Conservation (phyloP, 1,140 invertebrate species). For the Scaptomyza graminum region DNA sequence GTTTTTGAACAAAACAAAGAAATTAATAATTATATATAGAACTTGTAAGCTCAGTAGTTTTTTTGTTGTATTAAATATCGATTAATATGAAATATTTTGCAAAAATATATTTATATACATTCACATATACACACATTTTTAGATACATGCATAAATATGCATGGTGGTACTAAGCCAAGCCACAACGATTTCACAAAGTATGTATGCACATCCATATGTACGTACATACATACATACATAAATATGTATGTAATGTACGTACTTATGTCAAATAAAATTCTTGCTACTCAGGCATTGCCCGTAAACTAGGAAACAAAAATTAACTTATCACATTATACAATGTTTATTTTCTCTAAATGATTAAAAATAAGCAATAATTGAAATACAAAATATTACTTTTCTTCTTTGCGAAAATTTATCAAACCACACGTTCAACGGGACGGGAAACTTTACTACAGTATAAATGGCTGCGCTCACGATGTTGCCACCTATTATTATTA, state of each 20-base stretch:
- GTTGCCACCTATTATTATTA: too few species aligned
- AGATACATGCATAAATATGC: constrained; percentile 22
- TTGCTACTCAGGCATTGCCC: background rate
- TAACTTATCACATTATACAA: background rate
- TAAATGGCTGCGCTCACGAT: constrained; percentile 45
- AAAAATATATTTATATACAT: constrained; percentile 12
- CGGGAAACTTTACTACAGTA: constrained; percentile 60
- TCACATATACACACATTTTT: constrained; percentile 4
- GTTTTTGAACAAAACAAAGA: background rate
- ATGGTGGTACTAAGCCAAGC: constrained; percentile 44
- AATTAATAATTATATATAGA: background rate
- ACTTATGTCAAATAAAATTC: constrained; percentile 5
- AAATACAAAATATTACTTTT: constrained; percentile 34
- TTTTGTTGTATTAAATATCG: constrained; percentile 15
- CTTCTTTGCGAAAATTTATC: constrained; percentile 45
- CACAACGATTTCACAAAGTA: constrained; percentile 61
- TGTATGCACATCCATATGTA: constrained; percentile 19
- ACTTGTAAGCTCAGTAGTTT: too few species aligned
- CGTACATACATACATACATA: constrained; percentile 27
- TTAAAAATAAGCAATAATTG: background rate
- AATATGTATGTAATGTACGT: background rate
- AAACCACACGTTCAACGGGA: constrained; percentile 54
- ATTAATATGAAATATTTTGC: constrained; percentile 11
- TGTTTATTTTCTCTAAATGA: background rate
- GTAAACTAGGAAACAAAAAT: background rate